Conservation (phyloP, 2,113 vertebrate genomes). For the Planiliza haematocheilus region DNA sequence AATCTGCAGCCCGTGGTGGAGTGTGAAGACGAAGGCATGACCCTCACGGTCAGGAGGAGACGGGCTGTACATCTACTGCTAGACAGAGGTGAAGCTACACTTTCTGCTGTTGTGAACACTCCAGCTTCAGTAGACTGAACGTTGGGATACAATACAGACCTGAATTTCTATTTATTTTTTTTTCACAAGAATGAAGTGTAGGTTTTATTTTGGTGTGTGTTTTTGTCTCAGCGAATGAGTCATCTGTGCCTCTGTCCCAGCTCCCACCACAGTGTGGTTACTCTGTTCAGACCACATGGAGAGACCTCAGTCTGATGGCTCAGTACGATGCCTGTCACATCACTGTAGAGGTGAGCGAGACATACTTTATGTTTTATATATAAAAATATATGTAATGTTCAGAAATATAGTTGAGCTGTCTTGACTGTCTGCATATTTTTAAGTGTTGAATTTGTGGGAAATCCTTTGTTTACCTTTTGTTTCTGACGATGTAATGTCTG, state of each 20-base stretch:
- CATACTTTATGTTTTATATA: too few relatives aligned
- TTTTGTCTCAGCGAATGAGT: constrained; percentile 58
- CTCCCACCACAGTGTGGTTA: constrained; percentile 70
- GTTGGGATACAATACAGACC: too few relatives aligned
- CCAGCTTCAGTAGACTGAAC: fast-evolving
- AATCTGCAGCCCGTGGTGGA: constrained; percentile 69
- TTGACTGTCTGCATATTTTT: background rate
- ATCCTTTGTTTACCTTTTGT: background rate
- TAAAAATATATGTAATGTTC: too few relatives aligned
- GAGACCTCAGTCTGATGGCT: constrained; percentile 60
- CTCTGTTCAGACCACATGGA: constrained; percentile 52
- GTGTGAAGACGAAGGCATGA: constrained; percentile 66
- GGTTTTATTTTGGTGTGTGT: background rate
- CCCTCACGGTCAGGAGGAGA: constrained; percentile 62
- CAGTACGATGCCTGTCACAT: constrained; percentile 69
- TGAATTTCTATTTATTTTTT: background rate
- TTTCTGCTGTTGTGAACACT: background rate
- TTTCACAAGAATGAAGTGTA: background rate
- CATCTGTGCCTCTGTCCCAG: constrained; percentile 58
- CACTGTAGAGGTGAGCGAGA: constrained; percentile 52
- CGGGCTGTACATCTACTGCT: constrained; percentile 57
- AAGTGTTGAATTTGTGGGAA: background rate
- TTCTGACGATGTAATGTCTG: background rate
- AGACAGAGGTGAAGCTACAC: constrained; percentile 51
- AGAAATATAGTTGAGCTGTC: background rate